phyloP scores from a whole-genome alignment of 2,797 vertebrate species.

The Rhinatrema bivittatum region DNA sequence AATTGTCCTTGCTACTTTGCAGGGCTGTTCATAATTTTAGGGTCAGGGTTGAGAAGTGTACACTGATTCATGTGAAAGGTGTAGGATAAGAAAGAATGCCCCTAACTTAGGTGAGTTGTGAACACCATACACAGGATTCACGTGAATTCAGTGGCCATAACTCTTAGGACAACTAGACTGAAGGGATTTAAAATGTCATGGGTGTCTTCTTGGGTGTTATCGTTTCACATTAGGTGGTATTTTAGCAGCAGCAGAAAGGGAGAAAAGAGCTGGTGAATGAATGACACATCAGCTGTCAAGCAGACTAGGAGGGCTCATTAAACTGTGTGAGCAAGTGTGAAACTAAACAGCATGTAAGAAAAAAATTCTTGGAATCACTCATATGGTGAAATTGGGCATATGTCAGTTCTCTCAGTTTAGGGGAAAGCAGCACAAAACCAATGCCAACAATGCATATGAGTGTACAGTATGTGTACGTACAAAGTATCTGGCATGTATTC shows the following conservation, averaged over 20 bases:
- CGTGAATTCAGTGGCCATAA: not conserved
- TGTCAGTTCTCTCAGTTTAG: not conserved
- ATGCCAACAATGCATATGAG: not conserved
- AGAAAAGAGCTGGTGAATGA: not conserved
- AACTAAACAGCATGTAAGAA: not conserved
- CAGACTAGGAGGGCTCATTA: not conserved
- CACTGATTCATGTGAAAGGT: not conserved
- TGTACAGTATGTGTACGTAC: fast-evolving
- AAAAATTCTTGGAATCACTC: not conserved
- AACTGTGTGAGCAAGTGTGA: not conserved
- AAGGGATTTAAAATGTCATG: not conserved
- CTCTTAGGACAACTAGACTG: not conserved
- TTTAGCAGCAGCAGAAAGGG: not conserved
- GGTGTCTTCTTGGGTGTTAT: not conserved
- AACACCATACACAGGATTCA: not conserved
- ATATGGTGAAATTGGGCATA: not conserved
- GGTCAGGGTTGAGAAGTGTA: not conserved
- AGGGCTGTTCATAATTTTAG: too few relatives aligned
- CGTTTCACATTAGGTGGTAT: not conserved
- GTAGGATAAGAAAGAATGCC: not conserved
- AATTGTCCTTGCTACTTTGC: too few relatives aligned
- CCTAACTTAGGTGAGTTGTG: not conserved
- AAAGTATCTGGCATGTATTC: too few relatives aligned
- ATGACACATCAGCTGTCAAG: not conserved
- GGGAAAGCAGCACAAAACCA: too few relatives aligned